Evolutionary conservation across 2,113 vertebrate genomes (phyloP).

Genomic region (Ginglymostoma cirratum): DNA sequence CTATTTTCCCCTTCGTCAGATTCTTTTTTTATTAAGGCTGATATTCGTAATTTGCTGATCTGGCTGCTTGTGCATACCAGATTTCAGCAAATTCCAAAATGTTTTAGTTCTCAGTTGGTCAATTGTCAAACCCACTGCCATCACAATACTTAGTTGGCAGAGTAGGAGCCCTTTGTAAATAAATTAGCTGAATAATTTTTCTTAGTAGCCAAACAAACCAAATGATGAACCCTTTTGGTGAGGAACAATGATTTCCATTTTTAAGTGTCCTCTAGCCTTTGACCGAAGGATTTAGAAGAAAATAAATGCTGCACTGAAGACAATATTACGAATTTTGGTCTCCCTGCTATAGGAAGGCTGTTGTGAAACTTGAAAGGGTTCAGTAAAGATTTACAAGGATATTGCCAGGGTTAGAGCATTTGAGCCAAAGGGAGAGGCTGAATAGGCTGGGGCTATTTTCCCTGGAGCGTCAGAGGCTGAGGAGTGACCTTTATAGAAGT

Average conservation of each 20-base stretch:
- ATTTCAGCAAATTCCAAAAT: background rate
- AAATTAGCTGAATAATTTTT: background rate
- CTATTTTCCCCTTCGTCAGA: background rate
- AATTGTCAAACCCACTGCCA: background rate
- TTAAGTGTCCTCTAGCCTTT: background rate
- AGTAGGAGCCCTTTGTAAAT: background rate
- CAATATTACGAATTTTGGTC: background rate
- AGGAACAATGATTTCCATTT: background rate
- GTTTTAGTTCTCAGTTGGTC: background rate
- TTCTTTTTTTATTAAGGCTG: background rate
- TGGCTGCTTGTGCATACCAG: background rate
- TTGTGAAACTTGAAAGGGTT: no score
- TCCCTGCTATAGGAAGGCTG: no score
- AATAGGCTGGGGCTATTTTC: no score
- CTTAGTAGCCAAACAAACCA: background rate
- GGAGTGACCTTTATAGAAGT: no score
- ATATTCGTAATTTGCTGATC: slow-evolving; percentile 1
- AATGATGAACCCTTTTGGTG: background rate
- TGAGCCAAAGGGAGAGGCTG: no score
- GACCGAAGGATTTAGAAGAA: background rate
- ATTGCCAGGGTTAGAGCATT: no score
- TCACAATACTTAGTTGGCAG: background rate
- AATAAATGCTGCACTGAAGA: background rate
- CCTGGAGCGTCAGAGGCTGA: no score
- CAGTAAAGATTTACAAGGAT: no score